A percentile compares a stretch with the other conserved stretches of the same genome.
Conservation (phyloP, 1,140 invertebrate species). For the Thaumatotibia leucotreta region DNA sequence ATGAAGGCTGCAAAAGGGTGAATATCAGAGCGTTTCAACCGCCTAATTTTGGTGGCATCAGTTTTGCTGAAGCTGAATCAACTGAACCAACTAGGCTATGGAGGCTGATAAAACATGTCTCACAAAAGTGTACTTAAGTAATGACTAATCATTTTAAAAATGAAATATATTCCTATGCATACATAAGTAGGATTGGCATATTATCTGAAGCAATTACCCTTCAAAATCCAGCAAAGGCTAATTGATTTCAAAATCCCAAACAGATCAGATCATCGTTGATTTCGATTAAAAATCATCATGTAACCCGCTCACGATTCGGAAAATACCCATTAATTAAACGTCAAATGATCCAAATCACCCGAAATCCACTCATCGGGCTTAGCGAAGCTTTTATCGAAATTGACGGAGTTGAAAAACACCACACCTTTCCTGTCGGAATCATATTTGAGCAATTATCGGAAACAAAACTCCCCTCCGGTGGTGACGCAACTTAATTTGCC, state of each 20-base stretch:
- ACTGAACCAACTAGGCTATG: no score
- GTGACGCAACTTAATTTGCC: constrained; percentile 67
- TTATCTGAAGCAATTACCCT: neutral
- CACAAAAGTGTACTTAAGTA: no score
- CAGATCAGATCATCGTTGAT: no score
- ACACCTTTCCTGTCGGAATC: constrained; percentile 37
- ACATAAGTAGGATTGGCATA: neutral
- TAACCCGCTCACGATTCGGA: neutral
- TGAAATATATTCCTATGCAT: no score
- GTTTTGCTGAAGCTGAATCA: no score
- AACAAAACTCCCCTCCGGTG: constrained; percentile 26
- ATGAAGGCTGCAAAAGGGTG: no score
- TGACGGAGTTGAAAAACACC: constrained; percentile 47
- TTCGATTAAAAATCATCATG: neutral
- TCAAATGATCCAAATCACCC: neutral
- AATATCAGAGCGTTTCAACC: no score
- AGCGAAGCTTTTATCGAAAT: constrained; percentile 56
- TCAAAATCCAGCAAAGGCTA: no score
- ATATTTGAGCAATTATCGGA: constrained; percentile 18
- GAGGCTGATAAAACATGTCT: no score
- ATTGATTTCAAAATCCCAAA: no score
- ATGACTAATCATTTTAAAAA: no score
- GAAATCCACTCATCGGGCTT: constrained; percentile 16
- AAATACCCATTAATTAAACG: neutral
- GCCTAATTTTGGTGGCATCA: no score